Evolutionary conservation across 2,888 invertebrate genomes (phyloP), one percentile per base, ranked within the genome.

Genomic region (Ptychoptera albimana): DNA sequence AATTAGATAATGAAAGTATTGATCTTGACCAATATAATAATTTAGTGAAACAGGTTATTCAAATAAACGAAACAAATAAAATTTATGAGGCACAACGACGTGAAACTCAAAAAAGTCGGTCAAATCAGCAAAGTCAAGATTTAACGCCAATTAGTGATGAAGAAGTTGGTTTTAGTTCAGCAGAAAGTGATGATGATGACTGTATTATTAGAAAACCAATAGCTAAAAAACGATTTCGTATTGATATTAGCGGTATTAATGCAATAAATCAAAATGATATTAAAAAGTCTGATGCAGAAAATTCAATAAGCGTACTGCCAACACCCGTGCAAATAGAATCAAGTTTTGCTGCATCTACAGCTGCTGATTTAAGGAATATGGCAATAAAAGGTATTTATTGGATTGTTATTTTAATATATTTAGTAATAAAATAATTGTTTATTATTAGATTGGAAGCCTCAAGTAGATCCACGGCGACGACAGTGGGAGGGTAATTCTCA

Each of bases 21-120:
- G 78, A 80, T 42, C 77, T 78, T 56, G 77, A 74, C 31, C 81
- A 85, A 55, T 83, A 83, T 58, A 79, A 80, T 52, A 76, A 77
- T 9, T 66, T 86, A 13, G 75, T 87, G 60, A 79, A 78, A 58
- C 82, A 83, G 60, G 80, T 86, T 2, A 67, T 85, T 48, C 77
- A 81, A 52, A 74, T 87, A 51, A 82, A 82, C 52, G 87, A 88
- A 58, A 79, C 50, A 23, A 61, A 72, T 37, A 86, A 86, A 59
- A 63, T 84, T 4, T 77, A 80, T 46, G 84, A 84, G 46, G 82
- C 82, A 0, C 79, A 83, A 52, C 72, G 80, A 40, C 75, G 77
- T 34, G 83, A 82, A 47, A 76, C 75, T 0, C 51, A 72, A 15
- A 77, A 49, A 8, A 44, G 38, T 11, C 50, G 49, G 39, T 14